phyloP scores from a whole-genome alignment of 2,797 vertebrate genomes.

The Nyctibius grandis region DNA sequence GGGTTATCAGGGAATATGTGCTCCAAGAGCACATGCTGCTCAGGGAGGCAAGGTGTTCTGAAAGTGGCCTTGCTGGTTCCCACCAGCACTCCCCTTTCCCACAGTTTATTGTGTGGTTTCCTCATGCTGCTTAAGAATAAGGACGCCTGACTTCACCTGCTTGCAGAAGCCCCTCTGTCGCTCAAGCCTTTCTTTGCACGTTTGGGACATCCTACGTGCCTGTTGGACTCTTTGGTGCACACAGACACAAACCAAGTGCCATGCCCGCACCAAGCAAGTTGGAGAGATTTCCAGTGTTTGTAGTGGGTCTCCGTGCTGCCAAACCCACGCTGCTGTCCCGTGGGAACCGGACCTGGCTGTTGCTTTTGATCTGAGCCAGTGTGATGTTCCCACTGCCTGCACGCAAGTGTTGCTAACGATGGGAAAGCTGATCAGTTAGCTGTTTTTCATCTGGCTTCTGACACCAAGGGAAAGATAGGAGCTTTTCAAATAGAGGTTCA shows the following conservation, averaged over 20 bases:
- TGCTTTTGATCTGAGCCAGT: neutral
- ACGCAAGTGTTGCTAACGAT: rapidly evolving
- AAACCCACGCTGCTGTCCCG: neutral
- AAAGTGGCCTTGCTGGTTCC: neutral
- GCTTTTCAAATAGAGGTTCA: neutral
- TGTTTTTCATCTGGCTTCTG: neutral
- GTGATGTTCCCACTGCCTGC: neutral
- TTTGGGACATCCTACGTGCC: neutral
- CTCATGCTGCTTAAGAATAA: neutral
- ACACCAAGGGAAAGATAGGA: neutral
- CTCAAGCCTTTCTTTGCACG: neutral
- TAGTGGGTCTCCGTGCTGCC: neutral
- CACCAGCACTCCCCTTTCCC: neutral
- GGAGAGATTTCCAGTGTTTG: neutral
- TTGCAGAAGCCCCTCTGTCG: neutral
- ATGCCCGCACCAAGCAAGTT: neutral
- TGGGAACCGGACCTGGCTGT: neutral
- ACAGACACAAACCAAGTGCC: rapidly evolving
- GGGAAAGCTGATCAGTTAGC: neutral
- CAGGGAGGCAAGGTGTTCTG: neutral
- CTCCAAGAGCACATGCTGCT: neutral
- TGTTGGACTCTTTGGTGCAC: neutral
- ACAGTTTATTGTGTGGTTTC: neutral
- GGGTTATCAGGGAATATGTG: neutral
- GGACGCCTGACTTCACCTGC: neutral